Evolutionary conservation across 2,113 vertebrate genomes (phyloP).

Genomic region (Tamias sibiricus): DNA sequence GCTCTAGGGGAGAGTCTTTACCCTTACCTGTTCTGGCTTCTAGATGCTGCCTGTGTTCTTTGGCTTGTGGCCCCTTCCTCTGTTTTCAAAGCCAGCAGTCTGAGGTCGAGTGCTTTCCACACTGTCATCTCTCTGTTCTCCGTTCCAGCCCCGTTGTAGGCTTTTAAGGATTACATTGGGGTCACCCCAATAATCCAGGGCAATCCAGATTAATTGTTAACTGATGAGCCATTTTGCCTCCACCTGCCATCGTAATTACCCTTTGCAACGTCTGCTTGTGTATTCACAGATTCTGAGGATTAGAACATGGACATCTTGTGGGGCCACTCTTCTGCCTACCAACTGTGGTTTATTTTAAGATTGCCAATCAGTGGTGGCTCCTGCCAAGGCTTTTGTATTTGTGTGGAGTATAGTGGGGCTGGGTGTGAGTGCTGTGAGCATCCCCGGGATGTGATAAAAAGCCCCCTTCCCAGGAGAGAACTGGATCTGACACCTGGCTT

Average conservation of each 20-base stretch:
- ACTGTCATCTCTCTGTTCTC: not conserved
- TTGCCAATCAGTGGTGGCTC: not conserved
- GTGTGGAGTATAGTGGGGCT: too few species aligned
- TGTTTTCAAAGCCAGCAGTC: not conserved
- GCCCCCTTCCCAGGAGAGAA: not conserved
- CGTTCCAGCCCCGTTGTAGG: not conserved
- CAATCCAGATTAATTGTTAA: not conserved
- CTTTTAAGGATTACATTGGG: not conserved
- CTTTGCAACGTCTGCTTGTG: not conserved
- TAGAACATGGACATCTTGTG: not conserved
- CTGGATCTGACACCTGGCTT: not conserved
- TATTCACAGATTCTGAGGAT: not conserved
- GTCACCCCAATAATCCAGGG: not conserved
- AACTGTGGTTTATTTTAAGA: not conserved
- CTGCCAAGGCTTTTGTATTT: not conserved
- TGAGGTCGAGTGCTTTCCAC: not conserved
- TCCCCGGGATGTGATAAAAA: not conserved
- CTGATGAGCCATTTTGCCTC: not conserved
- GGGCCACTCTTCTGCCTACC: not conserved
- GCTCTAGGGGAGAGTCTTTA: accelerated
- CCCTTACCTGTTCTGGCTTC: not conserved
- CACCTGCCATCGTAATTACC: not conserved
- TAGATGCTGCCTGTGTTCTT: accelerated
- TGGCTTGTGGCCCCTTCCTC: not conserved
- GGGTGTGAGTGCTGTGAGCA: not conserved